Conservation (phyloP, 2,797 vertebrate species). For the Takifugu ocellatus region DNA sequence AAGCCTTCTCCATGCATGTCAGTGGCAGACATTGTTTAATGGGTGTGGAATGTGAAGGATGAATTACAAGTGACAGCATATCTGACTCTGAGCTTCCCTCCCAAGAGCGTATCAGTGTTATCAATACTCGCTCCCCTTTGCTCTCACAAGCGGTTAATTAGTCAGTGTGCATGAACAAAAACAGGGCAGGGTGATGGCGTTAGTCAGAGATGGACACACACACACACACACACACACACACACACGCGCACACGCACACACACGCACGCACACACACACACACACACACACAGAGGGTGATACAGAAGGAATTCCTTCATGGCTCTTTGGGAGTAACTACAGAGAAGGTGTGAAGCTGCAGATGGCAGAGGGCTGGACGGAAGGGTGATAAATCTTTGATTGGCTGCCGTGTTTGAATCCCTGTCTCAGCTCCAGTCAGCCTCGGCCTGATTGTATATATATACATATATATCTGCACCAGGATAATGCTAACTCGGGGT, state of each 20-base stretch:
- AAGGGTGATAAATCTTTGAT: constrained; percentile 69
- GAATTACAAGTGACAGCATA: constrained; percentile 28
- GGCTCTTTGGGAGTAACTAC: constrained; percentile 39
- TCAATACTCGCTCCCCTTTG: constrained; percentile 29
- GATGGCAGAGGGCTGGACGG: constrained; percentile 61
- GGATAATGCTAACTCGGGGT: constrained; percentile 32
- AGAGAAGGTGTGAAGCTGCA: constrained; percentile 58
- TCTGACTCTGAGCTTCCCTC: constrained; percentile 16
- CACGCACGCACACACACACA: constrained; percentile 18
- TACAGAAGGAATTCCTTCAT: constrained; percentile 45
- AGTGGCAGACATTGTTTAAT: constrained; percentile 11
- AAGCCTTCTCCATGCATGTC: constrained; percentile 14
- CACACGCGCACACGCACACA: constrained; percentile 2
- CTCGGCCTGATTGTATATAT: constrained; percentile 32
- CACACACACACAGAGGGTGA: constrained; percentile 11
- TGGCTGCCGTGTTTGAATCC: constrained; percentile 64
- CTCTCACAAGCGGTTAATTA: constrained; percentile 42
- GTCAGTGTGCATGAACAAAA: constrained; percentile 21
- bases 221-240: constrained; percentile 14
- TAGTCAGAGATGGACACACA: constrained; percentile 18
- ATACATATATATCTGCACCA: constrained; percentile 38
- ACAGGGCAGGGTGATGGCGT: constrained; percentile 28
- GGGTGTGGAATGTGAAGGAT: constrained; percentile 10
- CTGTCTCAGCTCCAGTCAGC: constrained; percentile 47
- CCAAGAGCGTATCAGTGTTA: constrained; percentile 22